A percentile compares a stretch with the other conserved stretches of the same genome.
phyloP scores from a whole-genome alignment of 2,113 vertebrate species.

The Pollimyrus isidori region DNA sequence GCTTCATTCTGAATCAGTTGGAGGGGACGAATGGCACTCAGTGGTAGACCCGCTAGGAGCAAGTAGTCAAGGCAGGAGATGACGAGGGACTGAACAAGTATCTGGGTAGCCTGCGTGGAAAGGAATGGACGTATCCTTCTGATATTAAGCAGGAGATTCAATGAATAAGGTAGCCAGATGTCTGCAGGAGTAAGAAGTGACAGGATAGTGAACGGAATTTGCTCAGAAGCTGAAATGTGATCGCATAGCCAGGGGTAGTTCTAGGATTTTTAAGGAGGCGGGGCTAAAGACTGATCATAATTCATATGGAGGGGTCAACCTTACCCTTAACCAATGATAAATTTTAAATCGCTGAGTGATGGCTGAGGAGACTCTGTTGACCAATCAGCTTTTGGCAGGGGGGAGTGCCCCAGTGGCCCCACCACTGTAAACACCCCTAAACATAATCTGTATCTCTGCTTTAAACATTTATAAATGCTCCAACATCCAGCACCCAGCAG shows the following conservation, averaged over 20 bases:
- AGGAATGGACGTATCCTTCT: too few relatives aligned
- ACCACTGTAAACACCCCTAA: background rate
- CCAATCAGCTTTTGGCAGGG: background rate
- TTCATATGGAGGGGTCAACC: background rate
- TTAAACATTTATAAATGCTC: background rate
- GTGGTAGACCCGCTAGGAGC: too few relatives aligned
- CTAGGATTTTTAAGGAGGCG: background rate
- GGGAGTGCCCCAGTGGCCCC: background rate
- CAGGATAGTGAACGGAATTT: background rate
- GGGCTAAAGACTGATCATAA: background rate
- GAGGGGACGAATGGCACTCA: too few relatives aligned
- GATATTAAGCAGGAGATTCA: background rate
- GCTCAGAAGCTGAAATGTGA: background rate
- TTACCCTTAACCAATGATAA: background rate
- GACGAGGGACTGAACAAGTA: too few relatives aligned
- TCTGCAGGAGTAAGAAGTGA: background rate
- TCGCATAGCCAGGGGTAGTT: background rate
- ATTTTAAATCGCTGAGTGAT: background rate
- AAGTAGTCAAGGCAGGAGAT: too few relatives aligned
- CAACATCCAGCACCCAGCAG: background rate
- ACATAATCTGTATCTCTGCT: background rate
- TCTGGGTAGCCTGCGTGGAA: too few relatives aligned
- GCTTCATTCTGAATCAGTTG: too few relatives aligned
- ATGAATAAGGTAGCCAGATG: background rate
- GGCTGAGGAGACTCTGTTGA: background rate